A percentile compares a stretch with the other conserved stretches of the same genome.
phyloP scores from a whole-genome alignment of 2,888 invertebrate genomes.

The Eledone cirrhosa region DNA sequence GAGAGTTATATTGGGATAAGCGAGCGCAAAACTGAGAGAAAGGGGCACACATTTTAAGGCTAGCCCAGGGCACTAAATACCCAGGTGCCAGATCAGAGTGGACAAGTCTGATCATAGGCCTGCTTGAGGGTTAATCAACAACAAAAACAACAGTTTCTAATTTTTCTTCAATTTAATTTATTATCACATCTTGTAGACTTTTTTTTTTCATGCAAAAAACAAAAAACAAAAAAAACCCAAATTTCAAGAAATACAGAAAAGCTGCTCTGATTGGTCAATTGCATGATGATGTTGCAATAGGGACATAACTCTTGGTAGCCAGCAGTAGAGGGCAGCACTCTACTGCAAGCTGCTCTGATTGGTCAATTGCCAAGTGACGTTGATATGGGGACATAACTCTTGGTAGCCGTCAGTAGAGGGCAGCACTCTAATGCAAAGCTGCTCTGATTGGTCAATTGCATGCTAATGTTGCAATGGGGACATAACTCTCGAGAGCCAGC shows the following conservation, averaged over 20 bases:
- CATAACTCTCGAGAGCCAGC: background rate
- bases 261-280: background rate
- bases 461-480: background rate
- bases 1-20: too few species aligned
- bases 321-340: background rate
- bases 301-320: background rate
- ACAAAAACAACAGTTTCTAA: too few species aligned
- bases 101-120: too few species aligned
- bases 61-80: too few species aligned
- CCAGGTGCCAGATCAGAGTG: too few species aligned
- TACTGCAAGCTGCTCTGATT: background rate
- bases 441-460: background rate
- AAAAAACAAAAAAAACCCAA: background rate
- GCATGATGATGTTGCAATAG: background rate
- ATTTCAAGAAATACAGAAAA: constrained; percentile 22
- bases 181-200: constrained; percentile 28
- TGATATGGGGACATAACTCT: background rate
- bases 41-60: too few species aligned
- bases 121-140: too few species aligned
- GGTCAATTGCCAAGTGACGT: background rate
- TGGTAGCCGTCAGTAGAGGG: too few species aligned
- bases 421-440: too few species aligned
- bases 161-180: constrained; percentile 19
- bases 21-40: too few species aligned
- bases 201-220: constrained; percentile 21